Percentiles rank a stretch among this genome's conserved stretches.
Evolutionary conservation across 92 coral and sea anemone genomes (phyloP).

Genomic region (Epizoanthus fatuus): DNA sequence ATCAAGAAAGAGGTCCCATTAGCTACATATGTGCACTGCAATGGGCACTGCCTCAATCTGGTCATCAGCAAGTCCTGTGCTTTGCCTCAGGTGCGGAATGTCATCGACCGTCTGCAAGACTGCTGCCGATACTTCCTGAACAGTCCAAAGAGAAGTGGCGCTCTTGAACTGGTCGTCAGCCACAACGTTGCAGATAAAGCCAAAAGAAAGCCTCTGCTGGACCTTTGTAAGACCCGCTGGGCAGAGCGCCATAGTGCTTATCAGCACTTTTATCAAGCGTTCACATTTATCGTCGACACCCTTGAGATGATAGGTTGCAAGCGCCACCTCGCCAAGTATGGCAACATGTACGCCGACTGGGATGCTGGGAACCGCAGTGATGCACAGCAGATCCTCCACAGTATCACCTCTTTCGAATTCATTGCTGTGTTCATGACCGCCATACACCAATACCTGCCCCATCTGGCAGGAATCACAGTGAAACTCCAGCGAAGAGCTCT

Average conservation of each 20-base stretch:
- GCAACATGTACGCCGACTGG: constrained; percentile 45
- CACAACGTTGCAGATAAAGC: not conserved
- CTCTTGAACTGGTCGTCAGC: not conserved
- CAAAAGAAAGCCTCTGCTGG: constrained; percentile 39
- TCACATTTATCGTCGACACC: constrained; percentile 1
- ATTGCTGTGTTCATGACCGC: constrained; percentile 30
- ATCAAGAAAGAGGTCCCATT: constrained; percentile 33
- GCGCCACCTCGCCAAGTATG: constrained; percentile 9
- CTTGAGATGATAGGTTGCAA: constrained; percentile 36
- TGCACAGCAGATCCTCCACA: constrained; percentile 23
- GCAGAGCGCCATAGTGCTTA: constrained; percentile 41
- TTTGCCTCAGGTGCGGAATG: constrained; percentile 31
- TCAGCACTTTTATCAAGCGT: constrained; percentile 49
- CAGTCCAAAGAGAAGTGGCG: constrained; percentile 48
- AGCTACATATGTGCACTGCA: constrained; percentile 51
- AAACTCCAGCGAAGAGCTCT: no score
- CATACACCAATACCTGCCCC: constrained; percentile 39
- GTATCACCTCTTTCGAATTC: constrained; percentile 47
- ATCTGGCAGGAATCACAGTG: constrained; percentile 19
- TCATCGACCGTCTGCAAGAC: constrained; percentile 29
- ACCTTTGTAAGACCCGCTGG: constrained; percentile 48
- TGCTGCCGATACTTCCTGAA: constrained; percentile 19
- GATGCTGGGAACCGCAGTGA: constrained; percentile 25
- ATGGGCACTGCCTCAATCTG: constrained; percentile 45
- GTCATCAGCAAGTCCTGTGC: constrained; percentile 26